Base-by-base conservation (phyloP, 2,888 invertebrate species). In the Caenorhabditis doughertyi region DNA sequence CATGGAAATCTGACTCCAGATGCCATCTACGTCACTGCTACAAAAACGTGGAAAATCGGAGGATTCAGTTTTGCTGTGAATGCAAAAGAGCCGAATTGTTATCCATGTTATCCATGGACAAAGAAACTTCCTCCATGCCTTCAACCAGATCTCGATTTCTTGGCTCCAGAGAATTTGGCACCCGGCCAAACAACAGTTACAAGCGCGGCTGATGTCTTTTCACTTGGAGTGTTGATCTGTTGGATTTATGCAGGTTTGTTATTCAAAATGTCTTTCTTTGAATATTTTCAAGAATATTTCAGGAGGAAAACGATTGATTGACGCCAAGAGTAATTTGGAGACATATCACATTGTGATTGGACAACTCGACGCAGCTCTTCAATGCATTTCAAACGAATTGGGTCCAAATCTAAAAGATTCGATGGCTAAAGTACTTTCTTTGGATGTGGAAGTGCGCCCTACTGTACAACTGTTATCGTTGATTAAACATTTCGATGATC, bases 1-100 rank as follows among this genome's bases (percentile, higher is more conserved):
- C 98, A 98, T 92, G 95, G 97, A 90, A 98, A 98, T 93, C 95
- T 98, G 55, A 97, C 96, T 92, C 98, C 98, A 2, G 95, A 95
- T 88, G 96, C 96, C 89, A 95, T 98, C 89, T 94, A 97, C 89
- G 95, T 98, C 85, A 97, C 96, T 67, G 96, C 95, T 92, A 94
- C 95, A 77, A 97, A 97, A 85, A 96, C 96, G 51, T 98, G 98
- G 98, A 98, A 98, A 92, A 94, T 98, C 80, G 96, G 95, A 62
- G 97, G 98, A 29, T 94, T 98, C 85, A 97, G 97, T 92, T 98
- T 97, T 87, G 96, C 89, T 8, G 89, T 90, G 16, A 81, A 85
- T 7, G 88, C 89, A 42, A 90, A 89, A 74, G 88, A 89, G 35
- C 86, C 88, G 55, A 96, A 93, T 91, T 94, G 95, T 87, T 94